Conservation (phyloP, 2,797 vertebrate species). For the Melanotaenia nigrans region DNA sequence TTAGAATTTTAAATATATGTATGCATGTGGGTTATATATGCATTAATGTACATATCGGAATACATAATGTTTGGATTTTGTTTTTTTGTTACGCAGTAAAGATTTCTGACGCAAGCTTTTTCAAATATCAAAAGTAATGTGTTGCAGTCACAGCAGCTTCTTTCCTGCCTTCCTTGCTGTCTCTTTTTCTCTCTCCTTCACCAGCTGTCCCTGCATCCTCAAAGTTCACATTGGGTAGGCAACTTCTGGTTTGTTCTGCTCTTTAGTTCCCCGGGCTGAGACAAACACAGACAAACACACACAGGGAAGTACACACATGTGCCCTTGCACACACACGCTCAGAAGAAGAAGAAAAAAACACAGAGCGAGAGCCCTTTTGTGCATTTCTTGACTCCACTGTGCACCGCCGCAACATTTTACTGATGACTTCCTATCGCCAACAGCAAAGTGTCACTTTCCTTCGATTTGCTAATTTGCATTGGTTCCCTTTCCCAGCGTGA, state of each 20-base stretch:
- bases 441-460: conserved; percentile 76
- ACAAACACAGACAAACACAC: conserved; percentile 37
- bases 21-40: background rate
- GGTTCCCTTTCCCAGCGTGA: conserved; percentile 69
- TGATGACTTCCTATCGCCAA: conserved; percentile 70
- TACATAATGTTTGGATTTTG: background rate
- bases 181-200: conserved; percentile 34
- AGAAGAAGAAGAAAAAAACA: conserved; percentile 20
- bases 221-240: conserved; percentile 72
- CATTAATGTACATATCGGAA: background rate
- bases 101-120: conserved; percentile 10
- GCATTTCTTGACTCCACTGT: conserved; percentile 57
- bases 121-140: conserved; percentile 40
- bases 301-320: conserved; percentile 21
- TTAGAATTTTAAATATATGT: background rate
- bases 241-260: conserved; percentile 72
- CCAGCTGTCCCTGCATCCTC: conserved; percentile 67
- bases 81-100: background rate
- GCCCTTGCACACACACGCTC: conserved; percentile 15
- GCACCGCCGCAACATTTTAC: conserved; percentile 60
- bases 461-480: conserved; percentile 77
- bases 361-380: conserved; percentile 54
- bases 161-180: conserved; percentile 36
- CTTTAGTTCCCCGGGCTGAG: conserved; percentile 62
- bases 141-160: conserved; percentile 32